These are phyloP conservation scores for Sogatella furcifera DNA, from an alignment of 1,140 invertebrate species.

Conservation along the genomic window DNA sequence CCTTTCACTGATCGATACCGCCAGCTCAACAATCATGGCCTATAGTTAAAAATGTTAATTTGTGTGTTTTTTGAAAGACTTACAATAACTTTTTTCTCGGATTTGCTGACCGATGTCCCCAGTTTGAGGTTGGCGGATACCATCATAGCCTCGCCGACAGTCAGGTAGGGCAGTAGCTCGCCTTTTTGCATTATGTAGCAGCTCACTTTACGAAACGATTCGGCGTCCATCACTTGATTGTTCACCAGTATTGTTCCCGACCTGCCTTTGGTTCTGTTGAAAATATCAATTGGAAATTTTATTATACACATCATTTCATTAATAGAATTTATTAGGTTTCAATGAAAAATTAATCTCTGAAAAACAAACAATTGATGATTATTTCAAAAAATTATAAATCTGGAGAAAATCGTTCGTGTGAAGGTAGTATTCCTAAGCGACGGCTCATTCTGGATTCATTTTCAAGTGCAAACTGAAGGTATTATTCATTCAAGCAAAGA, in stretches of 20 bases:
- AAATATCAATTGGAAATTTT: background rate
- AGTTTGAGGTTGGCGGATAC: conserved; percentile 75
- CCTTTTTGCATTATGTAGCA: conserved; percentile 90
- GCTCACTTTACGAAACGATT: conserved; percentile 56
- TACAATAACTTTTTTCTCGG: conserved; percentile 74
- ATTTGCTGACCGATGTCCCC: conserved; percentile 41
- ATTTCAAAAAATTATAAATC: no score
- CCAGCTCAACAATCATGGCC: background rate
- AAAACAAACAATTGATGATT: no score
- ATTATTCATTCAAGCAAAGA: no score
- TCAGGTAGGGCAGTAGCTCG: conserved; percentile 66
- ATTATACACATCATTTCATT: background rate
- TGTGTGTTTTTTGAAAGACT: conserved; percentile 48
- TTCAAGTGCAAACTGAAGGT: no score
- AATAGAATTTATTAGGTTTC: no score
- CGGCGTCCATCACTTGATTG: conserved; percentile 70
- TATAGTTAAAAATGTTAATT: conserved; percentile 19
- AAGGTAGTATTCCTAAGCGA: no score
- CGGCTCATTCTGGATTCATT: no score
- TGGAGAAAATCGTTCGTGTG: no score
- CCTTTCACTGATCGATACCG: no score
- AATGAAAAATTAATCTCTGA: no score
- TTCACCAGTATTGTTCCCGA: conserved; percentile 72
- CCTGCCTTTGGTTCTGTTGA: conserved; percentile 35
- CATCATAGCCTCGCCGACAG: conserved; percentile 73